phyloP scores from a whole-genome alignment of 2,797 vertebrate species.

The Sciaenops ocellatus region DNA sequence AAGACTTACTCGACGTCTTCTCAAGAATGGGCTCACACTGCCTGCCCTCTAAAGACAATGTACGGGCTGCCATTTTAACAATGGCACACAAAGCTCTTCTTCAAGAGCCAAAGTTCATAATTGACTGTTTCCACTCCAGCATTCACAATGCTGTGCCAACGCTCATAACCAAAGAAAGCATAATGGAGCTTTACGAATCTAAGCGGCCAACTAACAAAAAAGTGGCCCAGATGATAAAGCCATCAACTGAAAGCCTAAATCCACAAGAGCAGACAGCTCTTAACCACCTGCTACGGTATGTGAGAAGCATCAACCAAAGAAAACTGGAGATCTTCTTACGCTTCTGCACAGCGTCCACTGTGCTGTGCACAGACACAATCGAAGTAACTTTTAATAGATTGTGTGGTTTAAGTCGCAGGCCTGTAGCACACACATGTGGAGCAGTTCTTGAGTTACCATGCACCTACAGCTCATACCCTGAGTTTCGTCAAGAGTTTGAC shows the following conservation, averaged over 20 bases:
- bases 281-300: slow-evolving; percentile 28
- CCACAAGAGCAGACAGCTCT: slow-evolving; percentile 29
- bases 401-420: slow-evolving; percentile 47
- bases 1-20: slow-evolving; percentile 23
- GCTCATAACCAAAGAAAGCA: not conserved
- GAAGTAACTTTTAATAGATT: slow-evolving; percentile 35
- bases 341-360: slow-evolving; percentile 54
- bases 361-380: slow-evolving; percentile 39
- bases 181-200: slow-evolving; percentile 25
- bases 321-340: slow-evolving; percentile 46
- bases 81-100: slow-evolving; percentile 55
- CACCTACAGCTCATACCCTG: slow-evolving; percentile 35
- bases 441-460: slow-evolving; percentile 54
- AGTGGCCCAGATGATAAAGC: slow-evolving; percentile 43
- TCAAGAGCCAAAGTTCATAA: slow-evolving; percentile 62
- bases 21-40: slow-evolving; percentile 33
- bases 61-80: slow-evolving; percentile 34
- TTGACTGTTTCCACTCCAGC: slow-evolving; percentile 43
- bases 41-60: slow-evolving; percentile 22
- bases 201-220: slow-evolving; percentile 39
- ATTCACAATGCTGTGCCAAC: slow-evolving; percentile 9
- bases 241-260: slow-evolving; percentile 22
- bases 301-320: slow-evolving; percentile 41
- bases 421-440: slow-evolving; percentile 50
- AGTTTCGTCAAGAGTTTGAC: slow-evolving; percentile 36